Conservation (phyloP, 2,888 invertebrate genomes). For the Trissolcus brochymenae region DNA sequence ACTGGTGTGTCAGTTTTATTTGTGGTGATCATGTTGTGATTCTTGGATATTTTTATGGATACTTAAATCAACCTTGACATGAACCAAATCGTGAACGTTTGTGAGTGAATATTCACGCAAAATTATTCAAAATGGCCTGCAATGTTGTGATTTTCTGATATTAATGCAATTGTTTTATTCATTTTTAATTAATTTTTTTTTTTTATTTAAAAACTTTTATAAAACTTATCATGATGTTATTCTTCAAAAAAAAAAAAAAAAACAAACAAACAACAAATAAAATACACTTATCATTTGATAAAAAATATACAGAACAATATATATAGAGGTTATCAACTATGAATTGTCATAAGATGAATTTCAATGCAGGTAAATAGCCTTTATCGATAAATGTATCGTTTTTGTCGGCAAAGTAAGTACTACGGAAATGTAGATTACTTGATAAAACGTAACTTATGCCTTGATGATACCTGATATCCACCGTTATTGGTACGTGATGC, state of each 20-base stretch:
- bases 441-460: conserved; percentile 58
- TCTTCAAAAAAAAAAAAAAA: too few species aligned
- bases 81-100: conserved; percentile 23
- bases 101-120: conserved; percentile 12
- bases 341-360: conserved; percentile 52
- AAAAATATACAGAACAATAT: too few species aligned
- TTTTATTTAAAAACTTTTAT: too few species aligned
- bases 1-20: conserved; percentile 37
- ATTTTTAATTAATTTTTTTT: too few species aligned
- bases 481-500: conserved; percentile 42
- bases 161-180: too few species aligned
- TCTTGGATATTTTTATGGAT: conserved; percentile 37
- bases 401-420: conserved; percentile 50
- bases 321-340: too few species aligned
- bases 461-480: conserved; percentile 45
- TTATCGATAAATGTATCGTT: conserved; percentile 57
- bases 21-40: conserved; percentile 29
- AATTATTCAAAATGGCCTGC: too few species aligned
- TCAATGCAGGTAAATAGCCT: conserved; percentile 44
- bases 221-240: too few species aligned
- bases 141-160: too few species aligned
- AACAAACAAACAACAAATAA: too few species aligned
- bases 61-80: conserved; percentile 13
- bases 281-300: too few species aligned
- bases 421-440: conserved; percentile 59